These are phyloP conservation scores for Heliconius erato DNA, from an alignment of 2,888 invertebrate genomes.

Conservation along the genomic window DNA sequence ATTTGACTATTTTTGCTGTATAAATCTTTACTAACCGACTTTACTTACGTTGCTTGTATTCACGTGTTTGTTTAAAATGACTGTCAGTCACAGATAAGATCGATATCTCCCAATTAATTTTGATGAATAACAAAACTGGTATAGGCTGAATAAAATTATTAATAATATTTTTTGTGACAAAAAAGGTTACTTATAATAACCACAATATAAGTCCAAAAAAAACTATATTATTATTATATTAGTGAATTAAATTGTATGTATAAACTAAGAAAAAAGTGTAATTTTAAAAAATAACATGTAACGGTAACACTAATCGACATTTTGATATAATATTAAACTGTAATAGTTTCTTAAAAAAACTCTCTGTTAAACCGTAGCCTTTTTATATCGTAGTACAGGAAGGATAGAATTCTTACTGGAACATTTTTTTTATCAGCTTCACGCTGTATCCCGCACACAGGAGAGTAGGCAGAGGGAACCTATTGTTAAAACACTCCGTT, in stretches of 20 bases:
- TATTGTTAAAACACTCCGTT: too few species aligned
- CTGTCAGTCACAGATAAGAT: not conserved
- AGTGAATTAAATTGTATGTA: not conserved
- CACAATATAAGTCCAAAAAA: not conserved
- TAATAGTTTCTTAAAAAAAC: too few species aligned
- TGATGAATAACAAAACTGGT: not conserved
- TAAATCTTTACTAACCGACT: constrained; percentile 15
- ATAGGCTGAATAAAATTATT: not conserved
- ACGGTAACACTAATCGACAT: too few species aligned
- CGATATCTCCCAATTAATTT: constrained; percentile 4
- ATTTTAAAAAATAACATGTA: not conserved
- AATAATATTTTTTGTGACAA: not conserved
- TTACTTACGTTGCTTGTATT: constrained; percentile 7
- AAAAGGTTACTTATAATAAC: not conserved
- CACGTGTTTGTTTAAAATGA: not conserved
- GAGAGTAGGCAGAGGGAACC: too few species aligned
- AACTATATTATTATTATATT: not conserved
- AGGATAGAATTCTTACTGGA: too few species aligned
- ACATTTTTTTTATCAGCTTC: too few species aligned
- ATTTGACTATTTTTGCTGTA: constrained; percentile 7
- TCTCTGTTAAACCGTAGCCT: too few species aligned
- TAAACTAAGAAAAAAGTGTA: not conserved
- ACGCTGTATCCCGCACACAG: too few species aligned
- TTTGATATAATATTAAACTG: too few species aligned
- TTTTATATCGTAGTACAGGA: too few species aligned